Percentiles rank a stretch among this genome's conserved stretches.
Conservation (phyloP, 2,888 invertebrate genomes). For the Pedicia rivosa region DNA sequence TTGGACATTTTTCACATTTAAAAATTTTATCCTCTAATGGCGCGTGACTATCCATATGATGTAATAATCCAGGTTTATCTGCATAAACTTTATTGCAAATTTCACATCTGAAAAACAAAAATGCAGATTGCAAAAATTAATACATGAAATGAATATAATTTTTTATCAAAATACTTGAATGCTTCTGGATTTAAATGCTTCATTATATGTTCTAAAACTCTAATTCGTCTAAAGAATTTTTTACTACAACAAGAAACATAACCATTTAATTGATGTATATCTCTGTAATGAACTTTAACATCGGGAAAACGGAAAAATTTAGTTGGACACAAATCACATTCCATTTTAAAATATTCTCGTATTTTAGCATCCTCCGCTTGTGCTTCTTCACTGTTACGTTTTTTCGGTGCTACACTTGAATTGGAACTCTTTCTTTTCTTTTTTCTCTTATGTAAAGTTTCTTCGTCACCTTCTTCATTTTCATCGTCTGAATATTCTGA, state of each 20-base stretch:
- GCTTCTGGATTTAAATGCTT: conserved; percentile 15
- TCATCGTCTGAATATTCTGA: background rate
- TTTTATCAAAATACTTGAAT: conserved; percentile 11
- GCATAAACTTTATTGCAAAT: conserved; percentile 12
- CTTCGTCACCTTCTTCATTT: background rate
- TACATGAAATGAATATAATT: background rate
- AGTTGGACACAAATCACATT: conserved; percentile 13
- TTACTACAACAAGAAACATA: conserved; percentile 14
- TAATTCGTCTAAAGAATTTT: conserved; percentile 12
- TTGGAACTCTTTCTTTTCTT: background rate
- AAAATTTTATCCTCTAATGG: conserved; percentile 11
- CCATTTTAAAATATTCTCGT: conserved; percentile 10
- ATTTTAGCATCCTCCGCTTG: background rate
- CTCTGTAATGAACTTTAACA: conserved; percentile 13
- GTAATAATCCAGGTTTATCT: conserved; percentile 12
- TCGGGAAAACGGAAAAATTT: conserved; percentile 7
- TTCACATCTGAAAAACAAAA: conserved; percentile 8
- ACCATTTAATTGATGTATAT: conserved; percentile 13
- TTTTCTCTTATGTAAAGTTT: background rate
- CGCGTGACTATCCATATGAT: conserved; percentile 14
- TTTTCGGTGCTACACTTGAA: background rate
- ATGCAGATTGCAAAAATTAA: background rate
- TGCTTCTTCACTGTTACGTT: background rate
- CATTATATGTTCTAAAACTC: conserved; percentile 14
- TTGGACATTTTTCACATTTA: conserved; percentile 15